Evolutionary conservation across 2,888 invertebrate species (phyloP).

Genomic region (Baronia brevicornis): DNA sequence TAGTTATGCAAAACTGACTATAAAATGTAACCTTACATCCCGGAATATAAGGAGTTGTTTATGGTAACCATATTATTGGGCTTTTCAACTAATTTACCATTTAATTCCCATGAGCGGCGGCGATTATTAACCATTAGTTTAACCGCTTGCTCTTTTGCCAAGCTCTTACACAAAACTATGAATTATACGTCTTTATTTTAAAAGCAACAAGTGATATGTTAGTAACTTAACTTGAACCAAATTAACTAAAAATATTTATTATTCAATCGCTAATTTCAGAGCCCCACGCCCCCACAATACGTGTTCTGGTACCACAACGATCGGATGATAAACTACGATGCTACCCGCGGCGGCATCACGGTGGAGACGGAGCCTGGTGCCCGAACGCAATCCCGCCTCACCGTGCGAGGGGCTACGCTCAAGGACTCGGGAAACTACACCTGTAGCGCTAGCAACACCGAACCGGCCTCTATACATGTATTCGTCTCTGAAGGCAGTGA

Average conservation of each 20-base stretch:
- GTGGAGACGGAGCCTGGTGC: constrained; percentile 92
- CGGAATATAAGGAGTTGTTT: too few relatives aligned
- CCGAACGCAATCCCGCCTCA: constrained; percentile 89
- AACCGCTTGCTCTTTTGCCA: too few relatives aligned
- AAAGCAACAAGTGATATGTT: too few relatives aligned
- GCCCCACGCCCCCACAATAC: constrained; percentile 94
- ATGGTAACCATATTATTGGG: too few relatives aligned
- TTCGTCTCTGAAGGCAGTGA: constrained; percentile 91
- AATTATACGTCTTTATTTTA: too few relatives aligned
- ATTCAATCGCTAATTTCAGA: constrained; percentile 73
- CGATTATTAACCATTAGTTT: too few relatives aligned
- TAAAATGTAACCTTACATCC: too few relatives aligned
- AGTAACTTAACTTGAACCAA: too few relatives aligned
- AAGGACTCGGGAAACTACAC: constrained; percentile 94
- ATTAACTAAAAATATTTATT: constrained; percentile 2
- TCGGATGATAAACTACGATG: constrained; percentile 95
- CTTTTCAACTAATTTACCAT: too few relatives aligned
- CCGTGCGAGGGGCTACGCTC: constrained; percentile 89
- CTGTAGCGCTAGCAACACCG: constrained; percentile 92
- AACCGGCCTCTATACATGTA: constrained; percentile 91
- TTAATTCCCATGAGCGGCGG: constrained; percentile 3
- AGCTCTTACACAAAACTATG: too few relatives aligned
- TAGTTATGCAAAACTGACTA: too few relatives aligned
- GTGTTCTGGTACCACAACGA: constrained; percentile 98
- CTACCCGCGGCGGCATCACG: constrained; percentile 84